Evolutionary conservation across 2,797 vertebrate genomes (phyloP).

Genomic region (Echeneis naucrates): DNA sequence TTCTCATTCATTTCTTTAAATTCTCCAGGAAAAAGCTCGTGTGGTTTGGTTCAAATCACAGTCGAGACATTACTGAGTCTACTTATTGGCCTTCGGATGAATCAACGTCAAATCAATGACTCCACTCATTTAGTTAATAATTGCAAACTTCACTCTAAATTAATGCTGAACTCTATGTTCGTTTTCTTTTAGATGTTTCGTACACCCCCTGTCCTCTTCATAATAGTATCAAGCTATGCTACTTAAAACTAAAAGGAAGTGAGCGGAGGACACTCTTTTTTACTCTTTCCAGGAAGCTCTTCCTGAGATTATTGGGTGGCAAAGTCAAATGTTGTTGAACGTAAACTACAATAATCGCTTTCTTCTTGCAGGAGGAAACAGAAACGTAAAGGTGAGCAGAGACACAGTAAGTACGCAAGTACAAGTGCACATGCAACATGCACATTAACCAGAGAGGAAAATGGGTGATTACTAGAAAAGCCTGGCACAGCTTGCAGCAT

Average conservation of each 20-base stretch:
- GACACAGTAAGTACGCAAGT: neutral
- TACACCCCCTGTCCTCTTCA: neutral
- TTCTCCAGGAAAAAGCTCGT: neutral
- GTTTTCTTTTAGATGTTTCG: too few species aligned
- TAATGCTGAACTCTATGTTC: too few species aligned
- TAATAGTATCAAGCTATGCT: neutral
- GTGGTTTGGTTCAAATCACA: neutral
- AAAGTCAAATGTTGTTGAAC: slow-evolving; percentile 4
- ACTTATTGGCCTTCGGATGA: too few species aligned
- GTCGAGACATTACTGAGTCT: neutral
- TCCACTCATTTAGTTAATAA: too few species aligned
- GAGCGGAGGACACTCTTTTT: too few species aligned
- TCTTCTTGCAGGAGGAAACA: neutral
- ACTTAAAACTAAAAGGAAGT: too few species aligned
- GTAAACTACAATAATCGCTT: neutral
- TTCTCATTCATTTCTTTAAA: neutral
- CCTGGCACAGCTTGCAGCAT: neutral
- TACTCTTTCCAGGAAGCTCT: too few species aligned
- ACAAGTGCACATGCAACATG: slow-evolving; percentile 7
- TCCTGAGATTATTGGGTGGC: too few species aligned
- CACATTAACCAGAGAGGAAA: slow-evolving; percentile 3
- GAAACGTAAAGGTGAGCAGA: too few species aligned
- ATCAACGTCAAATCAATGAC: too few species aligned
- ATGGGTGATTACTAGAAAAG: neutral
- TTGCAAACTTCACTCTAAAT: too few species aligned